phyloP scores from a whole-genome alignment of 2,113 vertebrate genomes.

The Oncorhynchus clarkii region DNA sequence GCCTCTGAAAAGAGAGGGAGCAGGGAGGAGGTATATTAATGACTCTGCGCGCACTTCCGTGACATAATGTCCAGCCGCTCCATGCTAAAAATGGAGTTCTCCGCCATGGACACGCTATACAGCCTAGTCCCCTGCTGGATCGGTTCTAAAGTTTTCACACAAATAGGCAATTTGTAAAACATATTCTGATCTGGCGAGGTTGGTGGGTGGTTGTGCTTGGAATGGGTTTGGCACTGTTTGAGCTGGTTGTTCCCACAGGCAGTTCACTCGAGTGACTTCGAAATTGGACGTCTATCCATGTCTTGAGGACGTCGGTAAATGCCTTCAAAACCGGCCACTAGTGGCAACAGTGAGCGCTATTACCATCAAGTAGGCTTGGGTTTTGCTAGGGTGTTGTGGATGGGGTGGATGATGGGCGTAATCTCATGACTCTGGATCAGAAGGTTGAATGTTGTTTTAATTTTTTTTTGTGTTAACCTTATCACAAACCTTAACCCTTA shows the following conservation, averaged over 20 bases:
- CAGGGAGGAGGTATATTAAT: conserved; percentile 72
- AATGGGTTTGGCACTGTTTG: background rate
- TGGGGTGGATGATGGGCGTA: too few species aligned
- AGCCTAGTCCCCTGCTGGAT: background rate
- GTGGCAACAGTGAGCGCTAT: too few species aligned
- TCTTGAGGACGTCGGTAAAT: too few species aligned
- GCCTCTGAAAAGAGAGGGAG: conserved; percentile 82
- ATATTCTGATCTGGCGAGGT: conserved; percentile 21
- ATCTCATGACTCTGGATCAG: too few species aligned
- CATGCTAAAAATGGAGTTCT: conserved; percentile 63
- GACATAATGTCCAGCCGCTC: conserved; percentile 78
- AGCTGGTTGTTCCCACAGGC: background rate
- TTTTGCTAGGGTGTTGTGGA: too few species aligned
- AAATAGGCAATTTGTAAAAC: conserved; percentile 41
- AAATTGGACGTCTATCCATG: too few species aligned
- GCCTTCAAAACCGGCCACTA: too few species aligned
- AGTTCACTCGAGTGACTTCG: too few species aligned
- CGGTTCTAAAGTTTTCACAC: background rate
- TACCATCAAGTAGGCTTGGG: too few species aligned
- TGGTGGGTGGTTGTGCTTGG: conserved; percentile 19
- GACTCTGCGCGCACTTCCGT: conserved; percentile 80
- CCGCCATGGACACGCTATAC: background rate
- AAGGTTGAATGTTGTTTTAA: too few species aligned
- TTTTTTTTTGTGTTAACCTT: too few species aligned
- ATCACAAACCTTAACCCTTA: too few species aligned